phyloP scores from a whole-genome alignment of 2,113 vertebrate species.

The Bubalus kerabau region DNA sequence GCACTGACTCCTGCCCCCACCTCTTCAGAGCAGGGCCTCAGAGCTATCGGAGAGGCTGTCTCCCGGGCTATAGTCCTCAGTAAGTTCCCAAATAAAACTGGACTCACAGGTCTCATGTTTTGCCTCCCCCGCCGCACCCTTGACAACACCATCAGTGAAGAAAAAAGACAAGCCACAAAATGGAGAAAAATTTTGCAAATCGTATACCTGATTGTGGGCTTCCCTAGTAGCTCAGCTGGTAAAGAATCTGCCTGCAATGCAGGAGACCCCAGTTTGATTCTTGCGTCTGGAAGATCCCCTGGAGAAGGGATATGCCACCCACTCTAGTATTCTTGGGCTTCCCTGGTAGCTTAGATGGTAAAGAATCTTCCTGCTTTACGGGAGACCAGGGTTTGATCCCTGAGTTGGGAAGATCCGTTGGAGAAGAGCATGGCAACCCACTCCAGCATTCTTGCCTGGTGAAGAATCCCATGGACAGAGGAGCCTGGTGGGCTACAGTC shows the following conservation, averaged over 20 bases:
- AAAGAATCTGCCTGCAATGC: neutral
- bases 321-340: neutral
- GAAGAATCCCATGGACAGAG: neutral
- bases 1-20: neutral
- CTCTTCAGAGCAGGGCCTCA: neutral
- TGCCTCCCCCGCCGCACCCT: accelerated
- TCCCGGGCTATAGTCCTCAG: neutral
- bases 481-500: neutral
- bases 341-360: neutral
- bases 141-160: neutral
- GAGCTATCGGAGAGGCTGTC: neutral
- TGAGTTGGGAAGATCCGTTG: neutral
- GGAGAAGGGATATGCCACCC: neutral
- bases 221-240: neutral
- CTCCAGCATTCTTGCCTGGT: neutral
- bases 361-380: neutral
- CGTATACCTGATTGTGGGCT: neutral
- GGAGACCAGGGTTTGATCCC: neutral
- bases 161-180: neutral
- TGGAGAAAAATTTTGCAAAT: neutral
- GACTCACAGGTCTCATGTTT: neutral
- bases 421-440: neutral
- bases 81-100: too few species aligned
- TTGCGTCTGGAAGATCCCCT: neutral
- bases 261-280: neutral